A percentile compares a stretch with the other conserved stretches of the same genome.
Conservation (phyloP, 2,888 invertebrate genomes). For the Rhingia rostrata region DNA sequence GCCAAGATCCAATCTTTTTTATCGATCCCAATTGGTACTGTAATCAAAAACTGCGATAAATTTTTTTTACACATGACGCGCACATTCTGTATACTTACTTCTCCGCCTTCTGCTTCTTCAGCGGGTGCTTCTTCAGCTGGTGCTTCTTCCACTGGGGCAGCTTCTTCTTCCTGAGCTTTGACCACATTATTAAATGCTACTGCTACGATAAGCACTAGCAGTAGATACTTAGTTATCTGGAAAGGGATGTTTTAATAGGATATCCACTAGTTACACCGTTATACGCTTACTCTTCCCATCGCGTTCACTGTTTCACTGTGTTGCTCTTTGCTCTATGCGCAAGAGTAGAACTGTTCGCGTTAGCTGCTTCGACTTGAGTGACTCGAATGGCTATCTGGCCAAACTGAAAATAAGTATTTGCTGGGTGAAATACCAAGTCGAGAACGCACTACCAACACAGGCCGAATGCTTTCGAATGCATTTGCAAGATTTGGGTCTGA, state of each 20-base stretch:
- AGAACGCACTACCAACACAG: constrained; percentile 44
- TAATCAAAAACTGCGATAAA: neutral
- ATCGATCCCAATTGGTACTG: constrained; percentile 56
- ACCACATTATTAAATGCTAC: constrained; percentile 41
- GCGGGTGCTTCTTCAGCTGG: constrained; percentile 1
- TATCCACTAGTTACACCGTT: neutral
- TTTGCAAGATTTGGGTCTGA: constrained; percentile 43
- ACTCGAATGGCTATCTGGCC: constrained; percentile 56
- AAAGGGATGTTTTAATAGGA: neutral
- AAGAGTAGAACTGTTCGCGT: constrained; percentile 65
- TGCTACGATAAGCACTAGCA: constrained; percentile 58
- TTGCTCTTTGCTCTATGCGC: constrained; percentile 33
- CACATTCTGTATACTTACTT: constrained; percentile 1
- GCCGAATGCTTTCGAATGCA: constrained; percentile 58
- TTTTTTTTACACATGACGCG: no score
- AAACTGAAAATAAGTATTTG: constrained; percentile 57
- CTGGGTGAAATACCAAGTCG: neutral
- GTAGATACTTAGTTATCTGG: constrained; percentile 61
- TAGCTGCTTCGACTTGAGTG: constrained; percentile 63
- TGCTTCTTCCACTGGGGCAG: neutral
- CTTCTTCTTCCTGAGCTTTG: constrained; percentile 41
- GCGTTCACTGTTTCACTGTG: constrained; percentile 10
- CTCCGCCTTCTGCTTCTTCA: constrained; percentile 3
- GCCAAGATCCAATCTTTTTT: constrained; percentile 58
- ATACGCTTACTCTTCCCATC: constrained; percentile 63